These are phyloP conservation scores for Eulemur coronatus DNA, from an alignment of 2,797 vertebrate genomes.

Conservation along the genomic window DNA sequence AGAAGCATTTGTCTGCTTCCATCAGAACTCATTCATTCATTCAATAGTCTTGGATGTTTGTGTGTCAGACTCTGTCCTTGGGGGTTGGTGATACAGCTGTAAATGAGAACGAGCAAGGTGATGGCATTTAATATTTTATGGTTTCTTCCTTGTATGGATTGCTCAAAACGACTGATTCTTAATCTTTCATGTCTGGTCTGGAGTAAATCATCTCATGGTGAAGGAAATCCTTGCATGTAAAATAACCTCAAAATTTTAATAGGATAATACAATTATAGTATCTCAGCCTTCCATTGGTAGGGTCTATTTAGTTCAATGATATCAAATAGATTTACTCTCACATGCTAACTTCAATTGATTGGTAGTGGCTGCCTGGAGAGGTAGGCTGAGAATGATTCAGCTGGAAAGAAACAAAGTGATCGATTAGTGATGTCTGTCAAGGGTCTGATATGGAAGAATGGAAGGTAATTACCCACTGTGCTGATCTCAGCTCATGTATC, in stretches of 20 bases:
- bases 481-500: not conserved
- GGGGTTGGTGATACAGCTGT: not conserved
- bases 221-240: not conserved
- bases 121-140: not conserved
- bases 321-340: conserved; percentile 54
- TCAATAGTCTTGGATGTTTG: not conserved
- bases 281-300: not conserved
- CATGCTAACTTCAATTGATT: not conserved
- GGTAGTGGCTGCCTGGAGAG: not conserved
- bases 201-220: not conserved
- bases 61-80: not conserved
- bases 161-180: conserved; percentile 17
- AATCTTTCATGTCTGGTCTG: not conserved
- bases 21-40: conserved; percentile 15
- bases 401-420: not conserved
- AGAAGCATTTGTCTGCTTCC: not conserved
- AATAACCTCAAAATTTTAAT: conserved; percentile 24
- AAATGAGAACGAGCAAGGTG: not conserved
- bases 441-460: not conserved
- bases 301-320: conserved; percentile 9
- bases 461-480: not conserved
- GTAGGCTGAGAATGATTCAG: conserved; percentile 28
- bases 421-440: conserved; percentile 42
- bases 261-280: not conserved
- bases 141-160: not conserved